Conservation (phyloP, 2,888 invertebrate genomes). For the Mythimna albipuncta region DNA sequence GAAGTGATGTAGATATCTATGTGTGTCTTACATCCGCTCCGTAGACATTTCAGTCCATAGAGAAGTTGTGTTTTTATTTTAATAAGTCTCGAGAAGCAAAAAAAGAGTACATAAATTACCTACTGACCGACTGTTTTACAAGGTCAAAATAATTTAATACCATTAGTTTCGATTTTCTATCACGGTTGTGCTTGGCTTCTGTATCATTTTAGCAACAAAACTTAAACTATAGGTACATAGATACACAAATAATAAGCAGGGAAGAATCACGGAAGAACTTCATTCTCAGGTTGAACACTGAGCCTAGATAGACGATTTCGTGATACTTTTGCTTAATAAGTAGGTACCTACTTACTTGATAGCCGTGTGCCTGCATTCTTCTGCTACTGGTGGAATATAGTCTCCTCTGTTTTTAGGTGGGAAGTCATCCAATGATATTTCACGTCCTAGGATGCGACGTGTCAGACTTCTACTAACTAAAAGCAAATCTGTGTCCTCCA, state of each 20-base stretch:
- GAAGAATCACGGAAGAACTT: background rate
- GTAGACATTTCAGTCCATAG: constrained; percentile 40
- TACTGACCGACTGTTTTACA: constrained; percentile 14
- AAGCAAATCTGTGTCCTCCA: background rate
- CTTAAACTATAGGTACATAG: background rate
- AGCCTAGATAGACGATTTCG: no score
- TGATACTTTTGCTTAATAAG: no score
- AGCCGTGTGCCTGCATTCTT: no score
- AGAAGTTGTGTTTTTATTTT: constrained; percentile 36
- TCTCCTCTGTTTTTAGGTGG: no score
- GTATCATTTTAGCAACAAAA: background rate
- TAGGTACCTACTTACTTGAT: no score
- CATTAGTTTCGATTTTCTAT: constrained; percentile 14
- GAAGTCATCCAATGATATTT: background rate
- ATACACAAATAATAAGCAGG: no score
- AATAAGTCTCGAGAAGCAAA: constrained; percentile 6
- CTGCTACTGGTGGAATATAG: no score
- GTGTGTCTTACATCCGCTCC: background rate
- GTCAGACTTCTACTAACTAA: background rate
- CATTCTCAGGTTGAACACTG: background rate
- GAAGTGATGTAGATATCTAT: background rate
- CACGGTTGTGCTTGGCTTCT: background rate
- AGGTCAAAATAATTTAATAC: constrained; percentile 35
- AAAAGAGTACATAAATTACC: background rate
- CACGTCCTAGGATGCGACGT: background rate